Evolutionary conservation across 1,140 invertebrate species (phyloP), one percentile per base, ranked within the genome.

Genomic region (Eurytemora carolleeae): DNA sequence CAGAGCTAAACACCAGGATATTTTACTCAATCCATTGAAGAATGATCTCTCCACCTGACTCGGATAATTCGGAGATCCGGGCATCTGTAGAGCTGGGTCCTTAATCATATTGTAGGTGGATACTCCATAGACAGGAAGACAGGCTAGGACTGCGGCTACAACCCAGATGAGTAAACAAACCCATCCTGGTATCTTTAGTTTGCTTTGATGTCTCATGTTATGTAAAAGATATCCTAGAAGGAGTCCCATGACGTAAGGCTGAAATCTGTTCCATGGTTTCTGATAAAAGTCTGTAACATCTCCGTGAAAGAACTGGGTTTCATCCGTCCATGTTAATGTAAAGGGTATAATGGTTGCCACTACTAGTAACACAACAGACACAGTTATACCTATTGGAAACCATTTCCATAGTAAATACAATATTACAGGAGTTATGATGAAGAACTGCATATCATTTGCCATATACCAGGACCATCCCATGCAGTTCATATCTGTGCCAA

Each of bases 391-490:
- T 44, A 44, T 44, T 12, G 7, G n/a, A n/a, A n/a, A n/a, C n/a
- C 7, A 44, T n/a, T 63, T 62, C 68, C 66, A 70, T 1, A 74
- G 53, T n/a, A 68, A 65, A 68, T 81, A 83, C 57, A 87, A 77
- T 65, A 91, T 76, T 19, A 86, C 71, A 0, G 86, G 82, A 19
- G 84, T 82, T 1, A 85, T 69, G 3, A 81, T 67, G 67, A 81
- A 87, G 67, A 83, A 84, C 71, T 87, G 85, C 77, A 84, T 86
- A 69, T 89, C 86, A 61, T 80, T 80, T 17, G 85, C 80, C 53
- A 89, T 67, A 66, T 86, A 88, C 86, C 86, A 89, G 21, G 82
- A 80, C 81, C 84, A 86, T 2, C 78, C 78, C 71, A 86, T 75
- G 66, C 86, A 87, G 85, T 88, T 31, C 20, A n/a, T n/a, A 44